Evolutionary conservation across 2,113 vertebrate genomes (phyloP), one percentile per base, ranked within the genome.

Genomic region (Phainopepla nitens): DNA sequence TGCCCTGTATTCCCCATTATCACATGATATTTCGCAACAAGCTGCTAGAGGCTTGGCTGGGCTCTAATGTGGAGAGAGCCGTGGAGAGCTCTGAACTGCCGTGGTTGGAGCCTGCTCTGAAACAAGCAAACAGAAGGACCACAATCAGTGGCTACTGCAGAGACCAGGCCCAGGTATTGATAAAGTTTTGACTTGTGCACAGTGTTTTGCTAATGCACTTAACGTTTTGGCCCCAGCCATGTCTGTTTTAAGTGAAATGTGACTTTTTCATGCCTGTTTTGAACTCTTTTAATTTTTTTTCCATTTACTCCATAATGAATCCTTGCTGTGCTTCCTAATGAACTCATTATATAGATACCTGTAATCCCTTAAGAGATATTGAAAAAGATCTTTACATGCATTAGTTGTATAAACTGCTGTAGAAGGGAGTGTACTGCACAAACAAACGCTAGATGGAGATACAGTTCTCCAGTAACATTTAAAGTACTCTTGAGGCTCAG

Each of bases 381-480:
- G 11, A 31, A 53, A 53, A 78, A 44, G 10, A 4, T 35, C n/a
- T 73, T 19, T 19, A 51, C 33, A 24, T 60, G n/a, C 15, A 83
- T 73, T 33, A 49, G 27, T 56, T 91, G 10, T 41, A 6, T 76
- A n/a, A 79, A 62, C 1, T 2, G 3, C 11, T 49, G 2, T 58
- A 42, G 76, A 73, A 66, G 44, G 25, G 13, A 39, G 28, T 39
- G 6, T 20, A 19, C 53, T 85, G 57, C 51, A 82, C 6, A 58
- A 57, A 57, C 28, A 62, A 92, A 87, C 95, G 20, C 95, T 97
- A 97, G 97, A 27, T 97, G 97, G 96, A 93, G 95, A 62, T 94
- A 76, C 41, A 90, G 58, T 70, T 64, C 81, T 87, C 73, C 31
- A 27, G 25, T 82, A 89, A 77, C 31, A 16, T 35, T 45, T 81